A percentile compares a stretch with the other conserved stretches of the same genome.
Evolutionary conservation across 2,797 vertebrate genomes (phyloP).

Genomic region (Coranthus polyacanthus): DNA sequence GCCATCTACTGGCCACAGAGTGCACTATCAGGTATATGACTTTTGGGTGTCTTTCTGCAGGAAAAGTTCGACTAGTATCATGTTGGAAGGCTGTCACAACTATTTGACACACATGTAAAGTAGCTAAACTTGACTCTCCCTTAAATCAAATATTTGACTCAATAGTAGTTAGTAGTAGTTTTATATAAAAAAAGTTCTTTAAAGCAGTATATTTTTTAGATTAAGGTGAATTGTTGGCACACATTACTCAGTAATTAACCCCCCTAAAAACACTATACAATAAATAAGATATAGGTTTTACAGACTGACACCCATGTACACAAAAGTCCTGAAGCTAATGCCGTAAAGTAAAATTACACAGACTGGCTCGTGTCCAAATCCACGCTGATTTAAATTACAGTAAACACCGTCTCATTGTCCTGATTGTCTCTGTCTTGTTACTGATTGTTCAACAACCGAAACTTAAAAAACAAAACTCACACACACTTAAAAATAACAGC

Average conservation of each 20-base stretch:
- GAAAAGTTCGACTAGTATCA: background rate
- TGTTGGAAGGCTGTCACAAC: background rate
- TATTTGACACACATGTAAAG: background rate
- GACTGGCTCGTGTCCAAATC: background rate
- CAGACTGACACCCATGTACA: conserved; percentile 21
- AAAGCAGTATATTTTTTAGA: conserved; percentile 4
- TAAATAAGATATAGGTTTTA: background rate
- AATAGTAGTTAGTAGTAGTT: background rate
- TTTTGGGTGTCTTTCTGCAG: conserved; percentile 28
- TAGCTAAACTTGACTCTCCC: background rate
- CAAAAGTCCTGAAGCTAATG: conserved; percentile 1
- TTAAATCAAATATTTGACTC: background rate
- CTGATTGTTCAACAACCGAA: conserved; percentile 11
- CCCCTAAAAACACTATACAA: background rate
- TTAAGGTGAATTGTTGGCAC: background rate
- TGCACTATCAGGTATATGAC: conserved; percentile 95
- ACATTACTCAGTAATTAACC: background rate
- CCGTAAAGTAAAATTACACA: too few relatives aligned
- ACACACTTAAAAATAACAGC: background rate
- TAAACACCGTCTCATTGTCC: conserved; percentile 23
- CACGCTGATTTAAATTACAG: too few relatives aligned
- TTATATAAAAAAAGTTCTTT: too few relatives aligned
- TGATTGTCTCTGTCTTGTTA: conserved; percentile 20
- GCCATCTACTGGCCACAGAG: conserved; percentile 89
- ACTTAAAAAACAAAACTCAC: background rate